Evolutionary conservation across 2,113 vertebrate species (phyloP), one percentile per base, ranked within the genome.

Genomic region (Morone saxatilis): DNA sequence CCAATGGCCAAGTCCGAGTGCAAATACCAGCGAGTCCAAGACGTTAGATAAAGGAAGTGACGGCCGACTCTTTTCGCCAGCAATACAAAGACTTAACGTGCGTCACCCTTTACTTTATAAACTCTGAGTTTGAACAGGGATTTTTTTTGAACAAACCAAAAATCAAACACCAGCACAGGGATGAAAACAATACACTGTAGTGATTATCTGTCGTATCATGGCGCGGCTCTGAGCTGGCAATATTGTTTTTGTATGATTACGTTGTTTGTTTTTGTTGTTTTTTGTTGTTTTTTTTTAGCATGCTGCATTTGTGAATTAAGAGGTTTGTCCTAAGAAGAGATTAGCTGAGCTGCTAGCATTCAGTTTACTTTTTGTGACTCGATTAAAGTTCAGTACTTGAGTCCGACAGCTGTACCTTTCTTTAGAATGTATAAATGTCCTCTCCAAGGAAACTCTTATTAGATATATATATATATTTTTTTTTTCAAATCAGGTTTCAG

Each of bases 351-450:
- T 91, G 83, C 76, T 89, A 89, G 84, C 76, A 17, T 91, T 89
- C 76, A 76, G 78, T 89, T 93, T 87, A 85, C 60, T 57, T 80
- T 31, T 91, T 61, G 78, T 83, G 90, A 88, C 82, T 88, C 48
- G 47, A 73, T 78, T 3, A 56, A 84, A 87, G 79, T 66, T 79
- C 77, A 81, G 50, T 19, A 77, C 68, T 77, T 40, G 81, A 67
- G 92, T 93, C 85, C 6, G 60, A 86, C 82, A 71, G 87, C 89
- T 93, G 91, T 90, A 89, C 79, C 74, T 88, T 91, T 88, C 86
- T 92, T 76, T 93, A 92, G 93, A 95, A 95, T 95, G 95, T 94
- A 95, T 85, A 45, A 61, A 78, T 47, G 73, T 93, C 85, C 86
- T 72, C 66, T 45, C 57, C 48, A 65, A 70, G 91, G 88, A 90